Conservation (phyloP, 2,113 vertebrate genomes). For the Paratilapia polleni region DNA sequence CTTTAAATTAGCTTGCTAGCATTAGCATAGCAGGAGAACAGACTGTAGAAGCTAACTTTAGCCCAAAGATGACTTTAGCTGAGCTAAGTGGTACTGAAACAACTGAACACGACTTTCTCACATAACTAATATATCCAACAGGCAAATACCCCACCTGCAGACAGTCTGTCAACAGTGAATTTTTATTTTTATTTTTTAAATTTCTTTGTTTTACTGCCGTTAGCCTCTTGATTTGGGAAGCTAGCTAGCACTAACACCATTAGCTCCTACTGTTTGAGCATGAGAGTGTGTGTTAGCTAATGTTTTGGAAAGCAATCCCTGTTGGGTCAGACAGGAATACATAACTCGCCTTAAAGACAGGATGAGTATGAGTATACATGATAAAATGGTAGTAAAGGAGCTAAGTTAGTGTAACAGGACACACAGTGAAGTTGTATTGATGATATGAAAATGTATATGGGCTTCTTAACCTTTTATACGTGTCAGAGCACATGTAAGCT, state of each 20-base stretch:
- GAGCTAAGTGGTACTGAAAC: conserved; percentile 4
- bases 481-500: neutral
- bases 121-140: accelerated
- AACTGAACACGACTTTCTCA: neutral
- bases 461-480: neutral
- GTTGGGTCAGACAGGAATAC: neutral
- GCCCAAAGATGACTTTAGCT: conserved; percentile 31
- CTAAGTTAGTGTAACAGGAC: neutral
- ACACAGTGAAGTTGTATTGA: neutral
- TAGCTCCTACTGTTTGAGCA: neutral
- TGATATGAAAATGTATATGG: neutral
- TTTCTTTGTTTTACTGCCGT: neutral
- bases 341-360: no score
- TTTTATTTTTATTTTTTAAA: neutral
- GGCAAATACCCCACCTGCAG: neutral
- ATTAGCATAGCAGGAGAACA: neutral
- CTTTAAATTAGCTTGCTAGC: conserved; percentile 42
- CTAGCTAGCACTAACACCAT: conserved; percentile 26
- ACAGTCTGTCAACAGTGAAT: neutral
- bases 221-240: neutral
- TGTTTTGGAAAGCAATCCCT: neutral
- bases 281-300: neutral
- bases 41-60: conserved; percentile 33
- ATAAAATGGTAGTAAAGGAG: neutral
- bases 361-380: neutral